Conservation (phyloP, 2,113 vertebrate species). For the Picathartes gymnocephalus region DNA sequence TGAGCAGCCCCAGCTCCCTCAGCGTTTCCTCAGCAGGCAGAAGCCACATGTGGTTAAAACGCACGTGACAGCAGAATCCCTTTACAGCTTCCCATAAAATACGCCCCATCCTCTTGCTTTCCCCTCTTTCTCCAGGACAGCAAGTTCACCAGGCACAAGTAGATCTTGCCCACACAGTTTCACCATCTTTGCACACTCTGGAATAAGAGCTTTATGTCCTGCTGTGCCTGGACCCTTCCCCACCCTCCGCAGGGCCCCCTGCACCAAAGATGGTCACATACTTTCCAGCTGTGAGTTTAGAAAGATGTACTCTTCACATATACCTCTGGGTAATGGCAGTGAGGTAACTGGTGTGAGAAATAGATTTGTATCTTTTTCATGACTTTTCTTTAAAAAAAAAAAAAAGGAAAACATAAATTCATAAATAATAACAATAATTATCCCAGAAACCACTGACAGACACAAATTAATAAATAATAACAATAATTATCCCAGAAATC, state of each 20-base stretch:
- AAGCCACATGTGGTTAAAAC: not conserved
- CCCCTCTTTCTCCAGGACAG: not conserved
- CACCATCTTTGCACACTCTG: not conserved
- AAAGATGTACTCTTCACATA: not conserved
- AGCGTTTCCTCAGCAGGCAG: not conserved
- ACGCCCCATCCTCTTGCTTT: not conserved
- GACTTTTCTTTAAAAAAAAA: not conserved
- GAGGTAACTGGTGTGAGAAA: not conserved
- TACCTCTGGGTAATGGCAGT: not conserved
- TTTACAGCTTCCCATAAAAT: not conserved
- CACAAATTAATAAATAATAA: not conserved
- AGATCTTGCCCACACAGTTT: not conserved
- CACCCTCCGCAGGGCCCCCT: not conserved
- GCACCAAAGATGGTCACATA: not conserved
- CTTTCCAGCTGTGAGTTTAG: not conserved
- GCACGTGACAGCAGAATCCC: not conserved
- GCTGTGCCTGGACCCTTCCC: not conserved
- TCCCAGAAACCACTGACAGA: not conserved
- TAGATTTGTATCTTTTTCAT: not conserved
- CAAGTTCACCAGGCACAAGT: not conserved
- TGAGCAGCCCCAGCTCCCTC: not conserved
- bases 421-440: not conserved
- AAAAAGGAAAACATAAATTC: not conserved
- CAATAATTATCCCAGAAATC: not conserved
- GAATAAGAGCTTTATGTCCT: not conserved